A percentile compares a stretch with the other conserved stretches of the same genome.
These are phyloP conservation scores for Montipora capitata DNA, from an alignment of 92 coral and sea anemone species.

Conservation along the genomic window DNA sequence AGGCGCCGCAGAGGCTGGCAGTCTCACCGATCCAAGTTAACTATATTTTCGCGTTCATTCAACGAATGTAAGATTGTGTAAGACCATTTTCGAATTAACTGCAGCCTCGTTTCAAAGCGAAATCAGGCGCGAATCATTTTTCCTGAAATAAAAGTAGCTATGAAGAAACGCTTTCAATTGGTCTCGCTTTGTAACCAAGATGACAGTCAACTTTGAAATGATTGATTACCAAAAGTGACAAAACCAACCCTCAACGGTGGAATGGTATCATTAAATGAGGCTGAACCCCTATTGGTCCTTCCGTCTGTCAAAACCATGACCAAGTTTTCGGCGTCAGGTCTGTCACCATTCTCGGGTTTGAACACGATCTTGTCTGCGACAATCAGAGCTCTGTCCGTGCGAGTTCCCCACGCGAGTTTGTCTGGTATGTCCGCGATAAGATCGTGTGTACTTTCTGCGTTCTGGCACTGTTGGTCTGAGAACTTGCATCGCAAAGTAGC, in stretches of 20 bases:
- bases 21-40: too few relatives aligned
- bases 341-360: constrained; percentile 48
- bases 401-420: constrained; percentile 46
- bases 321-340: constrained; percentile 65
- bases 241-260: constrained; percentile 53
- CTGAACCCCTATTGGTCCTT: constrained; percentile 46
- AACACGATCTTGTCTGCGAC: constrained; percentile 47
- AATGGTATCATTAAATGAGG: constrained; percentile 48
- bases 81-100: too few relatives aligned
- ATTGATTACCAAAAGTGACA: not conserved
- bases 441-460: constrained; percentile 8
- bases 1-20: too few relatives aligned
- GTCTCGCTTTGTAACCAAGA: too few relatives aligned
- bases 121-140: too few relatives aligned
- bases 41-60: too few relatives aligned
- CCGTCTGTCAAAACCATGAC: constrained; percentile 79
- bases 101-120: too few relatives aligned
- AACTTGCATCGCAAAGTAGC: constrained; percentile 56
- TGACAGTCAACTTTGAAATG: too few relatives aligned
- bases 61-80: too few relatives aligned
- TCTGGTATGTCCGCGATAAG: constrained; percentile 23
- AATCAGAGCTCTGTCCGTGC: constrained; percentile 69
- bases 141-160: too few relatives aligned
- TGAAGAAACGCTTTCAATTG: too few relatives aligned
- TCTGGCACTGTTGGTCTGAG: constrained; percentile 11